Evolutionary conservation across 2,888 invertebrate species (phyloP).

Genomic region (Theodoxus fluviatilis): DNA sequence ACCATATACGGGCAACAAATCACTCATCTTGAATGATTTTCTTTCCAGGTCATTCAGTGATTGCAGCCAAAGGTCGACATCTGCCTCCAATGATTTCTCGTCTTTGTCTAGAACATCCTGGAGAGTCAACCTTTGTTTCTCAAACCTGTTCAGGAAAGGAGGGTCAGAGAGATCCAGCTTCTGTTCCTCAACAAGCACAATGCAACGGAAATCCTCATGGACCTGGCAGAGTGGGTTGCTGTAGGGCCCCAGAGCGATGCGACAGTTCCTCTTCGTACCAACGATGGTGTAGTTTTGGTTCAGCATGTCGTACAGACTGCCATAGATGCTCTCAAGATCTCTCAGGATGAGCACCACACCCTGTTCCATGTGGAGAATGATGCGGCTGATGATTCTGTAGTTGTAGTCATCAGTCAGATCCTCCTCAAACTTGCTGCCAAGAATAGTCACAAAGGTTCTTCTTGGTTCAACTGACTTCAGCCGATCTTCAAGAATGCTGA

Average conservation of each 20-base stretch:
- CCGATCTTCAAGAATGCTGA: slow-evolving; percentile 23
- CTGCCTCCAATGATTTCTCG: slow-evolving; percentile 1
- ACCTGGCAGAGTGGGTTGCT: slow-evolving; percentile 32
- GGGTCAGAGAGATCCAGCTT: slow-evolving; percentile 30
- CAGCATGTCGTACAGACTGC: slow-evolving; percentile 48
- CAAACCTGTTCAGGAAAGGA: slow-evolving; percentile 39
- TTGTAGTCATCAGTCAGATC: slow-evolving; percentile 29
- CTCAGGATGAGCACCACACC: slow-evolving; percentile 29
- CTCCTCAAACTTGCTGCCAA: slow-evolving; percentile 31
- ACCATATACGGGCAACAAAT: slow-evolving; percentile 13
- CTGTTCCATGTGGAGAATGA: slow-evolving; percentile 33
- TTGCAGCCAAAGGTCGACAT: slow-evolving; percentile 4
- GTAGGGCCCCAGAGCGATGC: slow-evolving; percentile 30
- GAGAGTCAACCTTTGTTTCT: slow-evolving; percentile 40
- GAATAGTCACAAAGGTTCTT: slow-evolving; percentile 21
- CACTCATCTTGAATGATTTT: neutral
- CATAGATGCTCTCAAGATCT: slow-evolving; percentile 40
- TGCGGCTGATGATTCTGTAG: slow-evolving; percentile 29
- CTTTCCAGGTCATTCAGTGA: neutral
- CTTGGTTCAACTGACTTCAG: neutral
- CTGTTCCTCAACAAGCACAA: slow-evolving; percentile 32
- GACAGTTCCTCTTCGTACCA: slow-evolving; percentile 28
- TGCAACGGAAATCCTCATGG: slow-evolving; percentile 32
- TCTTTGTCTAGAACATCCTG: slow-evolving; percentile 17
- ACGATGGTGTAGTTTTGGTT: slow-evolving; percentile 48